Evolutionary conservation across 2,888 invertebrate species (phyloP).

Genomic region (Drosophila peninsularis): DNA sequence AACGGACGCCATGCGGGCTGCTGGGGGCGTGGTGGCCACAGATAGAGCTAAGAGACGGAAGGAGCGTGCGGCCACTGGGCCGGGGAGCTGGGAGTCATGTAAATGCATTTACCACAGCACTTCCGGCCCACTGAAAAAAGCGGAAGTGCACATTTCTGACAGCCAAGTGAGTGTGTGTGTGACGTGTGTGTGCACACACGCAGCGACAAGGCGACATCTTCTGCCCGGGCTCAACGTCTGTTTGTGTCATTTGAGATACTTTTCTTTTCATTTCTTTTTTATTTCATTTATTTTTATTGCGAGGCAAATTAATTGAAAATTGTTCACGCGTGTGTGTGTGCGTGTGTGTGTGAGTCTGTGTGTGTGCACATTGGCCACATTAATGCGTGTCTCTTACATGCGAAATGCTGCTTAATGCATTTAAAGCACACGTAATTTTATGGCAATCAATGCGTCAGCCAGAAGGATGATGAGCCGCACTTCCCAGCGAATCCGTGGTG

Average conservation of each 20-base stretch:
- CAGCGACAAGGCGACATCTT: constrained; percentile 49
- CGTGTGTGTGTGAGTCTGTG: constrained; percentile 15
- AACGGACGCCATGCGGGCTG: neutral
- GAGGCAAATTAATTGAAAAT: constrained; percentile 64
- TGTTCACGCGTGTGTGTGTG: constrained; percentile 27
- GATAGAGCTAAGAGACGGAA: neutral
- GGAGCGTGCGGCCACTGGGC: neutral
- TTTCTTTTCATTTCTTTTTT: constrained; percentile 38
- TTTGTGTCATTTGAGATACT: constrained; percentile 56
- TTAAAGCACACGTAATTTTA: constrained; percentile 45
- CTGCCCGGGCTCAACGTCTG: constrained; percentile 45
- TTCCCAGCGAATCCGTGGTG: constrained; percentile 1
- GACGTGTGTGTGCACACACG: constrained; percentile 15
- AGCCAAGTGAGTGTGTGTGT: constrained; percentile 27
- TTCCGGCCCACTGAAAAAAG: constrained; percentile 65
- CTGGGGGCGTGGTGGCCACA: neutral
- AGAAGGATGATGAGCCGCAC: constrained; percentile 22
- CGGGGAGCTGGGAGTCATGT: constrained; percentile 36
- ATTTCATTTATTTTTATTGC: constrained; percentile 9
- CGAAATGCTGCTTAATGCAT: constrained; percentile 46
- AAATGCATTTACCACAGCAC: constrained; percentile 73
- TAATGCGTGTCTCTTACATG: constrained; percentile 68
- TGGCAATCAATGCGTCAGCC: constrained; percentile 46
- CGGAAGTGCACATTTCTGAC: constrained; percentile 73
- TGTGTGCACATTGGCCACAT: constrained; percentile 55